Percentiles rank a stretch among this genome's conserved stretches.
phyloP scores from a whole-genome alignment of 2,888 invertebrate species.

The Mesorhabditis sp. region DNA sequence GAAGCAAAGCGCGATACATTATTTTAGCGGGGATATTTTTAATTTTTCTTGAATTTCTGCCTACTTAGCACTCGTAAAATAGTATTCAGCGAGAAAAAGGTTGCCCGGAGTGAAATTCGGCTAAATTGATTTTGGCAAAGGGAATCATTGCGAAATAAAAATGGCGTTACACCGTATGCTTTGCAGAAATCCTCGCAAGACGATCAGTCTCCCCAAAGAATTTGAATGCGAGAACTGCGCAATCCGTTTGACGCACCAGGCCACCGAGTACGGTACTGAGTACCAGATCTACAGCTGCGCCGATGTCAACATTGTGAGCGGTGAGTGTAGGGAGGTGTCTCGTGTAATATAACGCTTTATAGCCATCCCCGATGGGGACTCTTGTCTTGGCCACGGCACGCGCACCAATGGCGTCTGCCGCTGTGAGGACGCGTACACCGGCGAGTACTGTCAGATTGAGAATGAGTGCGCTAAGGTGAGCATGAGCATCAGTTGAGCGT shows the following conservation, averaged over 20 bases:
- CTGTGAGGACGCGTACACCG: constrained; percentile 69
- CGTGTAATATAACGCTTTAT: constrained; percentile 1
- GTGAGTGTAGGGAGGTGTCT: constrained; percentile 7
- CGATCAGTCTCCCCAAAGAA: constrained; percentile 76
- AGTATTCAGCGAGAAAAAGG: not conserved
- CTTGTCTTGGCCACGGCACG: constrained; percentile 77
- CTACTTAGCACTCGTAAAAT: not conserved
- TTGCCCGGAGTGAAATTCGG: no score
- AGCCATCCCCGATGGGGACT: constrained; percentile 69
- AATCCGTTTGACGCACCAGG: constrained; percentile 80
- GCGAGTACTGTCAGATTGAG: constrained; percentile 76
- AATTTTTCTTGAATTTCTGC: no score
- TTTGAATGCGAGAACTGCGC: constrained; percentile 85
- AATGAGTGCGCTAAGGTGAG: constrained; percentile 63
- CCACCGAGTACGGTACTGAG: constrained; percentile 79
- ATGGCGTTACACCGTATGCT: constrained; percentile 4
- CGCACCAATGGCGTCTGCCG: constrained; percentile 53
- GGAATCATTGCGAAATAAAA: not conserved
- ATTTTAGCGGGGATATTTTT: no score
- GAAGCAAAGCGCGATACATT: no score
- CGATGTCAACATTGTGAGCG: constrained; percentile 67
- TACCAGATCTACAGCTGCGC: constrained; percentile 94
- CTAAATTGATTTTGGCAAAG: not conserved
- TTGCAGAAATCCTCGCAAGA: constrained; percentile 77
- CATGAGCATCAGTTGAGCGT: not conserved